Evolutionary conservation across 2,888 invertebrate species (phyloP).

Genomic region (Erebia ligea): DNA sequence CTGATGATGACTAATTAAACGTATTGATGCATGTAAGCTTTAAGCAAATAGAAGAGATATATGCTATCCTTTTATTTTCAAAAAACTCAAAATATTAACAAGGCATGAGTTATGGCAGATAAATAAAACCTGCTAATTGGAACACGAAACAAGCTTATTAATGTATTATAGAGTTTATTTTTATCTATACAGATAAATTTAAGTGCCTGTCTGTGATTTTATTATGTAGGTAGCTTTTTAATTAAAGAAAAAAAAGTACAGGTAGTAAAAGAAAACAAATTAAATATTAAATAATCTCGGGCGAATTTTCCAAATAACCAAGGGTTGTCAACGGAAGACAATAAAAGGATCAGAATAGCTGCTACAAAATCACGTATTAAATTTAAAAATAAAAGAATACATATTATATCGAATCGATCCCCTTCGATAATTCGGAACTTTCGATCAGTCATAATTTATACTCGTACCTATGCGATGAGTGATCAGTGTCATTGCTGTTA

Average conservation of each 20-base stretch:
- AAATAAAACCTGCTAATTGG: slow-evolving; percentile 7
- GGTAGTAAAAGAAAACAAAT: too few species aligned
- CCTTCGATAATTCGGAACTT: background rate
- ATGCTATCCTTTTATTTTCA: background rate
- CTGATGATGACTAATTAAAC: background rate
- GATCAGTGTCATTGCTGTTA: slow-evolving; percentile 28
- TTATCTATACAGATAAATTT: too few species aligned
- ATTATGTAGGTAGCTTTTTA: too few species aligned
- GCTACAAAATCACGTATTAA: background rate
- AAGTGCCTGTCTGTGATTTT: too few species aligned
- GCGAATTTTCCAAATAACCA: too few species aligned
- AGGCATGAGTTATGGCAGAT: background rate
- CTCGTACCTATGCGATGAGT: background rate
- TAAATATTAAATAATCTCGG: too few species aligned
- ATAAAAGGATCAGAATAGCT: background rate
- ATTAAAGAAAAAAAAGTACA: too few species aligned
- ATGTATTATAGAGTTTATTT: too few species aligned
- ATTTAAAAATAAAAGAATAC: background rate
- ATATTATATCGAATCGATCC: background rate
- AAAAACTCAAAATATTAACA: background rate
- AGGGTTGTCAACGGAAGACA: background rate
- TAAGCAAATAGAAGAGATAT: background rate
- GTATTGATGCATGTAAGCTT: background rate
- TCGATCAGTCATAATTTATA: too few species aligned
- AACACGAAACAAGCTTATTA: background rate